phyloP scores from a whole-genome alignment of 2,113 vertebrate genomes.

The Oncorhynchus kisutch region DNA sequence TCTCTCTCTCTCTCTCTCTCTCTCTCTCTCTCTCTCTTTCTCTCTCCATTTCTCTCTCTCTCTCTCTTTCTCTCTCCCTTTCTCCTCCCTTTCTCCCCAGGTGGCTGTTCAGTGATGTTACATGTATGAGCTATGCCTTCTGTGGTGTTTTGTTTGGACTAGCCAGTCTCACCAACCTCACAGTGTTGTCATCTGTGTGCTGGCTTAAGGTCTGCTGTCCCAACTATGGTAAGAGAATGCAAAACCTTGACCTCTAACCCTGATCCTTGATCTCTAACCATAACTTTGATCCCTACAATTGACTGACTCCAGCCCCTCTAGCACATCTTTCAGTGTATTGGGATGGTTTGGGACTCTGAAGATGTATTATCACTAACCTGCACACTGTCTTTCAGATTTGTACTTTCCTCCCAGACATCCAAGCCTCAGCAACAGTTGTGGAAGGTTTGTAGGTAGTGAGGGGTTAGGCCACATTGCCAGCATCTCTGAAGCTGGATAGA shows the following conservation, averaged over 20 bases:
- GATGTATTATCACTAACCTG: too few relatives aligned
- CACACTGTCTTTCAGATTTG: too few relatives aligned
- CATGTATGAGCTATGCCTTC: conserved; percentile 79
- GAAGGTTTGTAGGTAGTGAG: too few relatives aligned
- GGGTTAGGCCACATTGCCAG: too few relatives aligned
- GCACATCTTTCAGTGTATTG: too few relatives aligned
- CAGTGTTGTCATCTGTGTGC: conserved; percentile 80
- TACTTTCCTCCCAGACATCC: too few relatives aligned
- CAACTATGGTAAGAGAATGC: conserved; percentile 74
- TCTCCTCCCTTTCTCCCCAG: conserved; percentile 57
- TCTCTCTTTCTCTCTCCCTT: neutral
- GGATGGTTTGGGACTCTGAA: too few relatives aligned
- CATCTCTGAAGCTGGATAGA: too few relatives aligned
- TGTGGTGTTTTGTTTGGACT: conserved; percentile 84
- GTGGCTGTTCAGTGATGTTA: conserved; percentile 75
- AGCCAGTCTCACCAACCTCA: conserved; percentile 83
- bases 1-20: neutral
- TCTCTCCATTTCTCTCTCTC: neutral
- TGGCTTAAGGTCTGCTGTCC: conserved; percentile 86
- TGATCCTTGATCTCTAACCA: neutral
- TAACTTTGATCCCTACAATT: neutral
- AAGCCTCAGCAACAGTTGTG: too few relatives aligned
- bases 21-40: neutral
- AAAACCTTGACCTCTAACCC: neutral
- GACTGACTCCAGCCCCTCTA: too few relatives aligned